Evolutionary conservation across 2,797 vertebrate genomes (phyloP).

Genomic region (Threskiornis aethiopicus): DNA sequence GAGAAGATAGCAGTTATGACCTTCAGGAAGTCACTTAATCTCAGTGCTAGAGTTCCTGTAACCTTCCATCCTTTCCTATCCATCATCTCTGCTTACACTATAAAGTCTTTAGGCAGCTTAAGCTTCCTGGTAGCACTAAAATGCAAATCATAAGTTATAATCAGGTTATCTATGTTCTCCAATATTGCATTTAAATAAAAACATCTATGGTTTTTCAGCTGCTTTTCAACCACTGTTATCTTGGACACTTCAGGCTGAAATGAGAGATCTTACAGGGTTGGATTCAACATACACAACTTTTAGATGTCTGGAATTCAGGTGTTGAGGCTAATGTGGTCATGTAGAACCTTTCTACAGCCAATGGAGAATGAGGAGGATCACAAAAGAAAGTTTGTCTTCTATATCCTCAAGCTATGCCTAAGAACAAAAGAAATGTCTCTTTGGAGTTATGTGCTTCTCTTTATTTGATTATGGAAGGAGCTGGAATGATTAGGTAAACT

Average conservation of each 20-base stretch:
- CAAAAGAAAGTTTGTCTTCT: not conserved
- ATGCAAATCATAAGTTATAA: conserved; percentile 6
- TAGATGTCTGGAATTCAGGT: not conserved
- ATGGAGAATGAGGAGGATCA: not conserved
- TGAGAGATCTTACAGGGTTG: not conserved
- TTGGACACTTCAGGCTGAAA: not conserved
- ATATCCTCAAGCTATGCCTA: not conserved
- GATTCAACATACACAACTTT: not conserved
- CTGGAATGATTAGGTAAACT: not conserved
- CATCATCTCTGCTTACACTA: not conserved
- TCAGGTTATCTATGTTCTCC: not conserved
- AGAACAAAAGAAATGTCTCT: not conserved
- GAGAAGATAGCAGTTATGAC: not conserved
- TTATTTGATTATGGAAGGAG: not conserved
- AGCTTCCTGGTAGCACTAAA: not conserved
- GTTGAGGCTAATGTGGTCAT: not conserved
- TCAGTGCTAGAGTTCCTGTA: not conserved
- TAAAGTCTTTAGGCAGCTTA: not conserved
- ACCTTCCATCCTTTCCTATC: not conserved
- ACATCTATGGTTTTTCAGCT: not conserved
- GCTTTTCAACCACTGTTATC: not conserved
- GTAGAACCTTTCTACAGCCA: not conserved
- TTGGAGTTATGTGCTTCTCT: not conserved
- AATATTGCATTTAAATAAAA: conserved; percentile 1
- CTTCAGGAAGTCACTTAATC: not conserved